phyloP scores from a whole-genome alignment of 2,797 vertebrate species.

The Pseudochaenichthys georgianus region DNA sequence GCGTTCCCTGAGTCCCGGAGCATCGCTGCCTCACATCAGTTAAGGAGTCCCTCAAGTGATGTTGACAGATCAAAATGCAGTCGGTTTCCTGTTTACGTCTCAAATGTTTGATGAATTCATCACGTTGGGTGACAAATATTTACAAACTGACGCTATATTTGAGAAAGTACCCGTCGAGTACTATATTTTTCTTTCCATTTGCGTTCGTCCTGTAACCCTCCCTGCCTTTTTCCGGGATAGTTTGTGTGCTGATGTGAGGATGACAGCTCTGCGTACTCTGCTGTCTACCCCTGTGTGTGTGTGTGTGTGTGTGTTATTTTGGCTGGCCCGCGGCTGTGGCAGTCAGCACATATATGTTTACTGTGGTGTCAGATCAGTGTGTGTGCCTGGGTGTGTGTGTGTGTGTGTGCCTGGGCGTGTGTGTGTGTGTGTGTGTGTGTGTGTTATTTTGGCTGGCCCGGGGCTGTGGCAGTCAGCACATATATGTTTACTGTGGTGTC shows the following conservation, averaged over 20 bases:
- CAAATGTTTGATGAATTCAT: constrained; percentile 53
- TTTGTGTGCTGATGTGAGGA: constrained; percentile 42
- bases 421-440: constrained; percentile 20
- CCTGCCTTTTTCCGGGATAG: constrained; percentile 8
- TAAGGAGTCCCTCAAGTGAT: constrained; percentile 52
- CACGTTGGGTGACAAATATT: constrained; percentile 65
- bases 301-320: constrained; percentile 27
- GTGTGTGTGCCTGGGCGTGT: too few species aligned
- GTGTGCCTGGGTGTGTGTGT: too few species aligned
- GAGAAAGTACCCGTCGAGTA: constrained; percentile 31
- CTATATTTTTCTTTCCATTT: constrained; percentile 23
- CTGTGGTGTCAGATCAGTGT: too few species aligned
- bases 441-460: constrained; percentile 51
- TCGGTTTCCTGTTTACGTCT: constrained; percentile 47
- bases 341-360: too few species aligned
- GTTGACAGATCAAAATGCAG: constrained; percentile 71
- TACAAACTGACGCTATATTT: constrained; percentile 54
- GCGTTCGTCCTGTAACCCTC: constrained; percentile 17
- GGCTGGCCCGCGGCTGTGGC: too few species aligned
- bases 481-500: constrained; percentile 60
- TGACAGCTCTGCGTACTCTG: constrained; percentile 44
- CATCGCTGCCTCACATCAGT: constrained; percentile 59
- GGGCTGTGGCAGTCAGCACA: constrained; percentile 67
- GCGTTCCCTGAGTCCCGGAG: constrained; percentile 45
- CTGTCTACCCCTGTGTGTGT: constrained; percentile 42